Evolutionary conservation across 2,888 invertebrate genomes (phyloP), one percentile per base, ranked within the genome.

Genomic region (Hoplodrina blanda): DNA sequence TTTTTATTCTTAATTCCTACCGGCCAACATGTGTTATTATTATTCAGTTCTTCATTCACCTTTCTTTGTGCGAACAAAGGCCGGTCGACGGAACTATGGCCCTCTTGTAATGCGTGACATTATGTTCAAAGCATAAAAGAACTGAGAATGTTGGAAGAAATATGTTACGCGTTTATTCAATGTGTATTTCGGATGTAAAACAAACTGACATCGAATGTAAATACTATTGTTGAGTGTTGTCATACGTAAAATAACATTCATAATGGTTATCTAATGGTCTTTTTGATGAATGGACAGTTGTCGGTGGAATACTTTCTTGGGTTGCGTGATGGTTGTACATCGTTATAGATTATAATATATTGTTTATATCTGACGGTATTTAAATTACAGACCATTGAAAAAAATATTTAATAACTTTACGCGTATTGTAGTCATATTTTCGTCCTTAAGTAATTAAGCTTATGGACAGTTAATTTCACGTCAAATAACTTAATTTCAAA

Each of bases 161-260:
- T 90, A 93, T 94, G 93, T 91, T 94, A 91, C 91, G 92, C 93
- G 91, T 91, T 92, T 90, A 93, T 95, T 94, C 93, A 94, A 92
- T 92, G 92, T 91, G 91, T 93, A 92, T 94, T 95, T 94, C 90
- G 92, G 92, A 93, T 94, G 94, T 95, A 95, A 95, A 95, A 95
- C 95, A 95, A 95, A 95, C 95, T 96, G 95, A 95, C 95, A 93
- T 93, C 92, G 92, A 95, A 95, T 95, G 94, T 95, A 95, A 96
- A 95, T 95, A 96, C 93, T 93, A 94, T 96, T 95, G 95, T 95
- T 89, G 89, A 88, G 90, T 90, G 94, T 91, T 94, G 93, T 93
- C 94, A 93, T 91, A 89, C 91, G 90, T 92, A 91, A 92, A 92
- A 93, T 94, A 91, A 93, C 90, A 89, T 90, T 90, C 88, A 90